These are phyloP conservation scores for Scolopax mira DNA, from an alignment of 2,113 vertebrate genomes.

Conservation along the genomic window DNA sequence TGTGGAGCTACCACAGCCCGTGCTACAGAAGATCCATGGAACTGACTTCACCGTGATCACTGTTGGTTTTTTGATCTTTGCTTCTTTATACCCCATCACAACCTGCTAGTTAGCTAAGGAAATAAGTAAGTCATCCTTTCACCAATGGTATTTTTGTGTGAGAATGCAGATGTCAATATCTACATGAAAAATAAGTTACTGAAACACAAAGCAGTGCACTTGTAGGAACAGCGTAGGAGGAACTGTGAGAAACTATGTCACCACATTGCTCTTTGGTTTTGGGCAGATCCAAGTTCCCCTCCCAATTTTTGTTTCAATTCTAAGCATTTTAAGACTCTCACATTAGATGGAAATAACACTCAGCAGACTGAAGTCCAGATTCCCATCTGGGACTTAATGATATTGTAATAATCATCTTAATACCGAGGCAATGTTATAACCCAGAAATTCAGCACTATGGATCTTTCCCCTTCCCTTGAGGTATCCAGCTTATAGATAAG, in stretches of 20 bases:
- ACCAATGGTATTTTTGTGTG: background rate
- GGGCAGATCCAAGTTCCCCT: slow-evolving; percentile 48
- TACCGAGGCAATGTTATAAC: background rate
- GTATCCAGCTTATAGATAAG: slow-evolving; percentile 8
- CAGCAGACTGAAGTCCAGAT: background rate
- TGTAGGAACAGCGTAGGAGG: slow-evolving; percentile 16
- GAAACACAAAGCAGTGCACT: slow-evolving; percentile 39
- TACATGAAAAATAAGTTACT: background rate
- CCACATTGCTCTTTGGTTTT: slow-evolving; percentile 36
- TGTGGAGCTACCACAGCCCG: background rate
- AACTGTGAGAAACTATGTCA: slow-evolving; percentile 40
- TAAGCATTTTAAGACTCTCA: slow-evolving; percentile 36
- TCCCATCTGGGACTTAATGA: slow-evolving; percentile 41
- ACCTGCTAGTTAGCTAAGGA: background rate
- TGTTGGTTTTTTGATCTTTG: background rate
- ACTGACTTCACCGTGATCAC: accelerated
- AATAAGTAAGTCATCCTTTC: background rate
- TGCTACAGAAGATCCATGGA: accelerated
- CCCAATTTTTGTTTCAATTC: slow-evolving; percentile 46
- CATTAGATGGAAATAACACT: slow-evolving; percentile 39
- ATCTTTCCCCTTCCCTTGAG: slow-evolving; percentile 22
- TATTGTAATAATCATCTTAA: slow-evolving; percentile 47
- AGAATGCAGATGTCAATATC: background rate
- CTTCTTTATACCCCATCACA: background rate
- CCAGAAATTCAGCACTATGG: slow-evolving; percentile 13